Base-by-base conservation (phyloP, 2,113 vertebrate genomes). In the Leptobrachium leishanense region DNA sequence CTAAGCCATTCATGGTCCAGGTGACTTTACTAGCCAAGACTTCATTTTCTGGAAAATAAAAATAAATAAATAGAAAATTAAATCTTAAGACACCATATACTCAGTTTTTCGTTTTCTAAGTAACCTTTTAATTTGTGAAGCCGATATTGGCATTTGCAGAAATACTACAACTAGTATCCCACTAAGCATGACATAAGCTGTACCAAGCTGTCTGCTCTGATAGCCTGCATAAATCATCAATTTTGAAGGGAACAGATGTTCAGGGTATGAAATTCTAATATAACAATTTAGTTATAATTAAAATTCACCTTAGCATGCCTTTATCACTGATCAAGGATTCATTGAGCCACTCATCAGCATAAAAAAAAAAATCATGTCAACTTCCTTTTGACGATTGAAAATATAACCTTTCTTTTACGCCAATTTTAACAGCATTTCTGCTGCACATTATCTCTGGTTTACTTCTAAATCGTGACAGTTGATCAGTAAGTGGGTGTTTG, bases 241-340 rank as follows among this genome's bases (percentile, higher is more conserved):
- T 93, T 90, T 90, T 95, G 94, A 95, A 95, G 92, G 93, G 94
- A 96, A 92, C 95, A 95, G 94, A 92, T 96, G 94, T 93, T 93
- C 88, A 86, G 92, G 90, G 90, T 92, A 92, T 91, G 90, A 94
- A 94, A 93, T 92, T 94, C 90, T 94, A 94, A 95, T 95, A 94
- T 90, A 89, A 94, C 93, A 93, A 92, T 95, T 96, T 95, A 95
- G 93, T 95, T 90, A 92, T 95, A 94, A 96, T 95, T 95, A 95
- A 95, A 95, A 95, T 92, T 94, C 94, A 95, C 94, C 90, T 95
- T 95, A 94, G 91, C 91, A 86, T 85, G 88, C 89, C 87, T 93
- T 91, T 89, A 89, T 90, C 87, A 88, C 88, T 81, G 89, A 92
- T 92, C 91, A 89, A 85, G 85, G 85, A 85, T 88, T 85, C 84